Evolutionary conservation across 2,113 vertebrate genomes (phyloP).

Genomic region (Myotis lucifugus): DNA sequence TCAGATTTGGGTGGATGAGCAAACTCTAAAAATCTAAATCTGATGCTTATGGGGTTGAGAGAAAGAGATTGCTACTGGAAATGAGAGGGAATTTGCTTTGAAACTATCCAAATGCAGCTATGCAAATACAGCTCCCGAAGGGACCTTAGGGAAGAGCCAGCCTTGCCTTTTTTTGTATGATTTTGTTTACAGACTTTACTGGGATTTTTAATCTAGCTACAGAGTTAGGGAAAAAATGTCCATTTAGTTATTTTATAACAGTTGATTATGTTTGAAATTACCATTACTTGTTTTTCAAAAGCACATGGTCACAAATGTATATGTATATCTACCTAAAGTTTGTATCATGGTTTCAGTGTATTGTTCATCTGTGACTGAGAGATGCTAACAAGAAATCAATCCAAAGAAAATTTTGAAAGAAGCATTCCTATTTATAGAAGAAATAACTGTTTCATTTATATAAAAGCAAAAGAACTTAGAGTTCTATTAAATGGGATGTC

Average conservation of each 20-base stretch:
- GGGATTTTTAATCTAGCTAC: slow-evolving; percentile 77
- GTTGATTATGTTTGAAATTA: slow-evolving; percentile 67
- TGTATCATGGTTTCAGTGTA: slow-evolving; percentile 72
- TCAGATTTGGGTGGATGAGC: background rate
- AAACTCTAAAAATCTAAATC: slow-evolving; percentile 41
- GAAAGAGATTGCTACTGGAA: slow-evolving; percentile 35
- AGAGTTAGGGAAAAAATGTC: slow-evolving; percentile 73
- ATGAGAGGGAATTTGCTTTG: slow-evolving; percentile 38
- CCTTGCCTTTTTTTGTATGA: slow-evolving; percentile 72
- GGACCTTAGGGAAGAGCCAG: slow-evolving; percentile 52
- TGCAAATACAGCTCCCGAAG: slow-evolving; percentile 55
- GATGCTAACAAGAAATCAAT: slow-evolving; percentile 74
- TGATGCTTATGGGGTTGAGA: slow-evolving; percentile 30
- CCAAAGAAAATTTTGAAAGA: slow-evolving; percentile 82
- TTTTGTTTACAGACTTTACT: slow-evolving; percentile 83
- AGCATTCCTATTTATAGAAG: slow-evolving; percentile 80
- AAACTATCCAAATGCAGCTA: background rate
- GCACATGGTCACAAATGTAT: slow-evolving; percentile 47
- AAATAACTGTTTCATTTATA: slow-evolving; percentile 81
- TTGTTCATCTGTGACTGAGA: slow-evolving; percentile 71
- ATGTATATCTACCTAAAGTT: slow-evolving; percentile 62
- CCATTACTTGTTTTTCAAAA: slow-evolving; percentile 66
- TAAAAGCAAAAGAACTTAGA: slow-evolving; percentile 79
- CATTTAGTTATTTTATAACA: slow-evolving; percentile 71
- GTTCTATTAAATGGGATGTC: slow-evolving; percentile 70